phyloP scores from a whole-genome alignment of 2,797 vertebrate species.

The Sebastolobus alascanus region DNA sequence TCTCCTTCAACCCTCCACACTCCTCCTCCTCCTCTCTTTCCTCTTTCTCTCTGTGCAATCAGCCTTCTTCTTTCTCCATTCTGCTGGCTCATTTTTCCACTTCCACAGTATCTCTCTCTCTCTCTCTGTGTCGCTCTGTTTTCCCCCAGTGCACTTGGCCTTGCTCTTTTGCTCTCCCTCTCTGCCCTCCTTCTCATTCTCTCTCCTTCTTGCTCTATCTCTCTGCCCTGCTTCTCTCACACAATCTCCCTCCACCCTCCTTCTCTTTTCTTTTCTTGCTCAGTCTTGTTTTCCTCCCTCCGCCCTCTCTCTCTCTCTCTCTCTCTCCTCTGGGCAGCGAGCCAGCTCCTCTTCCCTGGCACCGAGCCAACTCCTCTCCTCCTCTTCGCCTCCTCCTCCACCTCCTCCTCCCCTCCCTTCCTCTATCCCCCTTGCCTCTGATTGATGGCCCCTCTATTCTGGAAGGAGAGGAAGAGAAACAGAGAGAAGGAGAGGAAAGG shows the following conservation, averaged over 20 bases:
- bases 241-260: constrained; percentile 50
- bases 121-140: constrained; percentile 52
- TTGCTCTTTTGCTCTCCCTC: constrained; percentile 62
- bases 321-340: constrained; percentile 73
- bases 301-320: constrained; percentile 30
- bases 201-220: constrained; percentile 66
- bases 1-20: constrained; percentile 42
- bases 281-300: constrained; percentile 53
- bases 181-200: constrained; percentile 58
- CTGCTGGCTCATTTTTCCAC: constrained; percentile 63
- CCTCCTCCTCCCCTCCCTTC: constrained; percentile 38
- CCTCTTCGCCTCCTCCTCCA: constrained; percentile 55
- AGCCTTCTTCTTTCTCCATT: constrained; percentile 50
- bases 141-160: constrained; percentile 68
- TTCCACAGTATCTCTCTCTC: constrained; percentile 55
- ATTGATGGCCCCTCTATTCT: constrained; percentile 86
- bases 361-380: constrained; percentile 73
- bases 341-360: constrained; percentile 82
- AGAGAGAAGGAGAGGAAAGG: constrained; percentile 53
- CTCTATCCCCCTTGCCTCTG: constrained; percentile 78
- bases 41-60: constrained; percentile 54
- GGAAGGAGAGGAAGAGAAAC: constrained; percentile 80
- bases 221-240: constrained; percentile 62
- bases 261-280: constrained; percentile 64
- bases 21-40: constrained; percentile 4